Percentiles rank a stretch among this genome's conserved stretches.
Conservation (phyloP, 2,888 invertebrate species). For the Hirtodrosophila cameraria region DNA sequence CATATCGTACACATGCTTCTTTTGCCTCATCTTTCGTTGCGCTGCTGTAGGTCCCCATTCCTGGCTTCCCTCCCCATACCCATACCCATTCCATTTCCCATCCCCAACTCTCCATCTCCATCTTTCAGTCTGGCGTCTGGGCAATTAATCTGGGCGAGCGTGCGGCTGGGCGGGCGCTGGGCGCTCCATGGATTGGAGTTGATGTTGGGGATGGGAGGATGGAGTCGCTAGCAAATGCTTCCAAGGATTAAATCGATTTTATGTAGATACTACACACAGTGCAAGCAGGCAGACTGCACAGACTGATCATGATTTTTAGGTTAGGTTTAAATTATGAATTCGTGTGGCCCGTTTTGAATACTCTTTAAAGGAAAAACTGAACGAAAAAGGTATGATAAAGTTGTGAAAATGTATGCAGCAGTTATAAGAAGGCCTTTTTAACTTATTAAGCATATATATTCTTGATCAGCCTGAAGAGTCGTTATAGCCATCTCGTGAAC, state of each 20-base stretch:
- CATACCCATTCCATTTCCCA: conserved; percentile 1
- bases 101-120: conserved; percentile 2
- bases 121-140: conserved; percentile 51
- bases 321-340: conserved; percentile 44
- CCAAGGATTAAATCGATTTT: conserved; percentile 79
- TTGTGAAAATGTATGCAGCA: no score
- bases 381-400: no score
- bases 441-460: no score
- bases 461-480: no score
- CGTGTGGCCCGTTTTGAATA: conserved; percentile 33
- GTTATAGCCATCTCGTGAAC: no score
- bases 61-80: conserved; percentile 53
- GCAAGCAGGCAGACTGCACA: conserved; percentile 15
- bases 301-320: conserved; percentile 44
- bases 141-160: conserved; percentile 76
- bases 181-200: conserved; percentile 34
- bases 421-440: no score
- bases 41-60: conserved; percentile 73
- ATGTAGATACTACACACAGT: conserved; percentile 47
- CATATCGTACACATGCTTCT: conserved; percentile 30
- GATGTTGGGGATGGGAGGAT: no score
- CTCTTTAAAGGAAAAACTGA: not conserved
- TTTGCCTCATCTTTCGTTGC: conserved; percentile 34
- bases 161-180: conserved; percentile 49
- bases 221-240: conserved; percentile 33